Evolutionary conservation across 2,797 vertebrate species (phyloP), one percentile per base, ranked within the genome.

Genomic region (Malurus splendens): DNA sequence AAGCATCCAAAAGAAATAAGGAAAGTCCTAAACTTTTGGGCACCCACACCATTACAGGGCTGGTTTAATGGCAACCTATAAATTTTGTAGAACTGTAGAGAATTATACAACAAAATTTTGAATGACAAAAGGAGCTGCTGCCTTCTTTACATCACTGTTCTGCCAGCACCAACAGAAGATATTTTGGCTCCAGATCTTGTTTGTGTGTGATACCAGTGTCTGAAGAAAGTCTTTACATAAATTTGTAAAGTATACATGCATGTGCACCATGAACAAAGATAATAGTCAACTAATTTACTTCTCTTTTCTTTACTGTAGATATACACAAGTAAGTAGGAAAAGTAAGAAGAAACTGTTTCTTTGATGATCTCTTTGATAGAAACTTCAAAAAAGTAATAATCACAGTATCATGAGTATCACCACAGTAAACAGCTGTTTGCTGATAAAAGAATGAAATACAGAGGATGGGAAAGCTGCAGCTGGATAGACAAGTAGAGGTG

Each of bases 1-100:
- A 92, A 60, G 59, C 38, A 64, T 57, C 75, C 51, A 76, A 86
- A 94, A 80, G 67, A 92, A 92, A 89, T 82, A 84, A 68, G 47
- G 44, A 36, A 89, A 57, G 30, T 59, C 38, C 42, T 89, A 89
- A 94, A 77, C 42, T 89, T 86, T 60, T 66, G 44, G 52, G 32
- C 19, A 51, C 18, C 20, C 27, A 39, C 9, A 41, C 24, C 2
- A 7, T 28, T 48, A 32, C 48, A 68, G 20, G 32, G 22, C 18
- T 68, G 36, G 28, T 78, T 90, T 86, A 66, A 76, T 7, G 78
- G 27, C 33, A 57, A 28, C 32, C 14, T 64, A 28, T 70, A 88
- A 6, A 82, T 73, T 73, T 25, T 73, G 52, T 41, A 65, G 62
- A 83, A 80, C 48, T 61, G 18, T 44, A 55, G 52, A 33, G 10